Conservation (phyloP, 2,797 vertebrate species). For the Silurus lanzhouensis region DNA sequence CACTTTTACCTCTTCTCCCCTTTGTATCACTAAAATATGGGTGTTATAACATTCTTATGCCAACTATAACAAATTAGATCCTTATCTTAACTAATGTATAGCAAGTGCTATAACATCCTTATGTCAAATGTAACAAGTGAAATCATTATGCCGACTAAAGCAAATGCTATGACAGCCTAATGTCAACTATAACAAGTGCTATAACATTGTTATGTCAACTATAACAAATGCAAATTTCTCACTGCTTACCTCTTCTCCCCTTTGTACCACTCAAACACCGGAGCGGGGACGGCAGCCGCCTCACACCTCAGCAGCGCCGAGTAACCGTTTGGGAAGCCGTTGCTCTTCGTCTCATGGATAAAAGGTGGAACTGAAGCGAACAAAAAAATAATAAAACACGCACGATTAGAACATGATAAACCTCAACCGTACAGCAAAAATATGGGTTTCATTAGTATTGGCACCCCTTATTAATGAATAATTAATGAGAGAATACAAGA, state of each 20-base stretch:
- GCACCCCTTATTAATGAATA: not conserved
- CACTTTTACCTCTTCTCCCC: too few relatives aligned
- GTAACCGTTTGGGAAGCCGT: constrained; percentile 85
- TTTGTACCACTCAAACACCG: constrained; percentile 94
- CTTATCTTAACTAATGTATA: too few relatives aligned
- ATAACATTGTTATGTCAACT: not conserved
- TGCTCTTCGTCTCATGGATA: constrained; percentile 95
- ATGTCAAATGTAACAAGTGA: not conserved
- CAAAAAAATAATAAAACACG: not conserved
- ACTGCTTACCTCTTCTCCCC: constrained; percentile 93
- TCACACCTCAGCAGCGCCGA: constrained; percentile 91
- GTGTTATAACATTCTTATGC: not conserved
- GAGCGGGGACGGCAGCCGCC: constrained; percentile 90
- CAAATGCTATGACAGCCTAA: too few relatives aligned
- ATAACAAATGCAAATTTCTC: not conserved
- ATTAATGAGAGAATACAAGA: not conserved
- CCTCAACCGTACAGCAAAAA: not conserved
- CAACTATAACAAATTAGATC: not conserved
- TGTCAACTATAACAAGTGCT: too few relatives aligned
- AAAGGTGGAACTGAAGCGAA: constrained; percentile 83
- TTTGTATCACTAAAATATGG: too few relatives aligned
- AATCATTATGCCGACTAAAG: too few relatives aligned
- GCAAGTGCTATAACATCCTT: not conserved
- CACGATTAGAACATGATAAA: not conserved
- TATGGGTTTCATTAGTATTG: not conserved